Percentiles rank a stretch among this genome's conserved stretches.
Conservation (phyloP, 1,140 invertebrate species). For the Heterodera carotae region DNA sequence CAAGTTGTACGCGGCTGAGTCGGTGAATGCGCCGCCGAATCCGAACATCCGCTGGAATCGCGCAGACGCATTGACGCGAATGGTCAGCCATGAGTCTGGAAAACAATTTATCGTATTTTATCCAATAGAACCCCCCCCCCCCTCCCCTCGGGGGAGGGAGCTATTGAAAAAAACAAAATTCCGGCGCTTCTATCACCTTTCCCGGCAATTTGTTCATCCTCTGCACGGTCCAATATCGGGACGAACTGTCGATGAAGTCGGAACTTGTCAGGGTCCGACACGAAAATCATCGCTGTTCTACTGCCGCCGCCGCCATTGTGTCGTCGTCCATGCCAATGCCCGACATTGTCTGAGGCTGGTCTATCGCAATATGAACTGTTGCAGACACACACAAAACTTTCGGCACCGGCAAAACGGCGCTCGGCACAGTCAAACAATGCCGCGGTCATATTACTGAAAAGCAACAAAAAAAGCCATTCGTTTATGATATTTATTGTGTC, state of each 20-base stretch:
- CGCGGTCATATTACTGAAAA: neutral
- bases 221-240: conserved; percentile 14
- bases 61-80: conserved; percentile 20
- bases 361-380: conserved; percentile 18
- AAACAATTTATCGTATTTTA: too few relatives aligned
- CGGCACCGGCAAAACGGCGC: conserved; percentile 15
- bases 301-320: too few relatives aligned
- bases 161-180: too few relatives aligned
- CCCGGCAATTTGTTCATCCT: neutral
- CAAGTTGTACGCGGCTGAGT: conserved; percentile 68
- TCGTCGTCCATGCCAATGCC: neutral
- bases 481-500: too few relatives aligned
- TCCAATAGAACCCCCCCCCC: too few relatives aligned
- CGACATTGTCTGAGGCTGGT: neutral
- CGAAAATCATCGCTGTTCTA: neutral
- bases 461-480: neutral
- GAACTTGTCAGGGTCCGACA: neutral
- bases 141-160: too few relatives aligned
- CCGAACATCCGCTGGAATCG: conserved; percentile 66
- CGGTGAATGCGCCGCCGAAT: conserved; percentile 69
- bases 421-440: neutral
- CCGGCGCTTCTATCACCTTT: neutral
- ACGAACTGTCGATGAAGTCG: neutral
- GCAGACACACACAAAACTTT: conserved; percentile 34
- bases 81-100: conserved; percentile 1